Evolutionary conservation across 1,140 invertebrate genomes (phyloP).

Genomic region (Aphelenchoides fujianensis): DNA sequence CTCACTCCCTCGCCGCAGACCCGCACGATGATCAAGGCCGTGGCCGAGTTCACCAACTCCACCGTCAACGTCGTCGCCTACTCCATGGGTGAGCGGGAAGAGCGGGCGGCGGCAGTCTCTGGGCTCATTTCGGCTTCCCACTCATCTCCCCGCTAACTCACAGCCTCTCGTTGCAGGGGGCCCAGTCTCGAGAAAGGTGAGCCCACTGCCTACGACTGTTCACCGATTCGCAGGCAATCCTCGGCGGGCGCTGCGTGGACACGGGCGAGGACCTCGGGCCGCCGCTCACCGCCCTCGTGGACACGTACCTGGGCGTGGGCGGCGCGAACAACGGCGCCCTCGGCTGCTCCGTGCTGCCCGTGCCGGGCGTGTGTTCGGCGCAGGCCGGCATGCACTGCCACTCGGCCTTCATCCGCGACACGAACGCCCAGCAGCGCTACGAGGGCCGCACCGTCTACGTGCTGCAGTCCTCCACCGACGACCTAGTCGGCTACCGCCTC

Average conservation of each 20-base stretch:
- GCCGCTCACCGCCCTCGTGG: constrained; percentile 11
- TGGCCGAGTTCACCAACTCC: constrained; percentile 36
- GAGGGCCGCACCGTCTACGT: not conserved
- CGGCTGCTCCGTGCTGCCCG: not conserved
- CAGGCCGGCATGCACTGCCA: not conserved
- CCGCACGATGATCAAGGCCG: constrained; percentile 43
- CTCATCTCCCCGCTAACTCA: no score
- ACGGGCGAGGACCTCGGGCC: constrained; percentile 20
- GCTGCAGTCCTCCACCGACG: not conserved
- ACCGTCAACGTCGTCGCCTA: constrained; percentile 45
- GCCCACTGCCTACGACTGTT: no score
- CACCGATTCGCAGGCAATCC: constrained; percentile 23
- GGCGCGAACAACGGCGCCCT: constrained; percentile 13
- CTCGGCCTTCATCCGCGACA: not conserved
- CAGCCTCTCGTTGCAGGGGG: no score
- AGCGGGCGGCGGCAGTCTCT: no score
- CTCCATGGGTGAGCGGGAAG: constrained; percentile 52
- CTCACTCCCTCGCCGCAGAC: constrained; percentile 30
- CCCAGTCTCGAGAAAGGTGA: constrained; percentile 45
- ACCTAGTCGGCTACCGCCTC: not conserved
- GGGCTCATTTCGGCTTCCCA: no score
- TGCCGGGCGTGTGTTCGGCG: not conserved
- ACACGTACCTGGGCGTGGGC: constrained; percentile 19
- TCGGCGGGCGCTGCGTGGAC: constrained; percentile 27
- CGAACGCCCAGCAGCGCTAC: not conserved